phyloP scores from a whole-genome alignment of 1,140 invertebrate species.

The Neodiprion fabricii region DNA sequence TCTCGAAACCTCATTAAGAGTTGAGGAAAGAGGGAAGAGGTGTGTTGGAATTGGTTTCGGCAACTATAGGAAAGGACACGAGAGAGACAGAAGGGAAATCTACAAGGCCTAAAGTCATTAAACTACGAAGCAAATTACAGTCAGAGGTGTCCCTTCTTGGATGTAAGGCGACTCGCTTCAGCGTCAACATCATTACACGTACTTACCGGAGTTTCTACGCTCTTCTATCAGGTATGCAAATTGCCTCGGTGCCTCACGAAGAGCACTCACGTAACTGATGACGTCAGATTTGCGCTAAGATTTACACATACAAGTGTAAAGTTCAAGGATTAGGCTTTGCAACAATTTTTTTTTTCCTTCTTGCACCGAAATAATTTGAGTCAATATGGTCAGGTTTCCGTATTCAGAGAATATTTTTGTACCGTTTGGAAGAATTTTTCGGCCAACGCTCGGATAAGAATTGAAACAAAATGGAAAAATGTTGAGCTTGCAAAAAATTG shows the following conservation, averaged over 20 bases:
- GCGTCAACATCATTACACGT: background rate
- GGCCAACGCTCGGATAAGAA: too few relatives aligned
- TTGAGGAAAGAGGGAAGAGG: background rate
- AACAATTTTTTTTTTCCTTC: too few relatives aligned
- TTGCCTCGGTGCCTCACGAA: background rate
- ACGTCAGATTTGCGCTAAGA: background rate
- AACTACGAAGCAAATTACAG: background rate
- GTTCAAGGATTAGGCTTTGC: too few relatives aligned
- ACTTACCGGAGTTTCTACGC: background rate
- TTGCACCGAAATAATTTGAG: too few relatives aligned
- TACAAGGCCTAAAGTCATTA: background rate
- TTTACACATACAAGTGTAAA: too few relatives aligned
- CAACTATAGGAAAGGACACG: background rate
- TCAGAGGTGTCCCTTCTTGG: background rate
- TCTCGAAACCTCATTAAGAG: background rate
- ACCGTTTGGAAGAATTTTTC: too few relatives aligned
- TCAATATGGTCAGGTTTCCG: too few relatives aligned
- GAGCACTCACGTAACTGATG: background rate
- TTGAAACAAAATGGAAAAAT: too few relatives aligned
- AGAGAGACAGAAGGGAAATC: background rate
- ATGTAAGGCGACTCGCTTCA: constrained; percentile 1
- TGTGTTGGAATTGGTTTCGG: background rate
- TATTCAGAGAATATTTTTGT: too few relatives aligned
- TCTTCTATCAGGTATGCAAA: constrained; percentile 3
- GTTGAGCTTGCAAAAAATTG: too few relatives aligned